Conservation (phyloP, 92 coral and sea anemone species). For the Heliopora coerulea region DNA sequence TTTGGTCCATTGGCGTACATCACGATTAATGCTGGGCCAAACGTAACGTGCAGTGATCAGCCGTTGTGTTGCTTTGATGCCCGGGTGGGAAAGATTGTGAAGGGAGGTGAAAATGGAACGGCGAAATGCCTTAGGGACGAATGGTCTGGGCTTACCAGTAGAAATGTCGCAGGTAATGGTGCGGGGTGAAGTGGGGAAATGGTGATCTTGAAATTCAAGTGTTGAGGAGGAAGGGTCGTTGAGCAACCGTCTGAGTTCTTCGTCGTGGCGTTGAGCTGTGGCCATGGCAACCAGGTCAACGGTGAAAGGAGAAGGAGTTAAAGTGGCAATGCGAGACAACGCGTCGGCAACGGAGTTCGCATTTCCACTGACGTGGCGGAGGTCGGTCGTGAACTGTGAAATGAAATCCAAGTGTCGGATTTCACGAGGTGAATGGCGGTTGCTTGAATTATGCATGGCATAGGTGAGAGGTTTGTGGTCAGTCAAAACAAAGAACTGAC, state of each 20-base stretch:
- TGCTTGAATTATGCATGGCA: not conserved
- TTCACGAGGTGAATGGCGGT: slow-evolving; percentile 17
- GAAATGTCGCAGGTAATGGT: slow-evolving; percentile 3
- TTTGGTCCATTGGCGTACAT: slow-evolving; percentile 13
- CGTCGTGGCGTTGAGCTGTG: not conserved
- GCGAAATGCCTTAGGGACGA: slow-evolving; percentile 12
- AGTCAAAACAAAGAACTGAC: slow-evolving; percentile 5
- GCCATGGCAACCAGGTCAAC: slow-evolving; percentile 4
- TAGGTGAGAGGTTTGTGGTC: slow-evolving; percentile 4
- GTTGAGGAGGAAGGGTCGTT: slow-evolving; percentile 8
- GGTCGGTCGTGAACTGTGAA: slow-evolving; percentile 25
- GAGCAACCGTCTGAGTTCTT: not conserved
- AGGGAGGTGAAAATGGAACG: slow-evolving; percentile 14
- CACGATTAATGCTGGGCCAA: slow-evolving; percentile 19
- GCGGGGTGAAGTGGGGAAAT: not conserved
- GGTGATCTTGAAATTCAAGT: not conserved
- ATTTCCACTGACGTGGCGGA: not conserved
- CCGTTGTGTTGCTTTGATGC: slow-evolving; percentile 5
- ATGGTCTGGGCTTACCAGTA: slow-evolving; percentile 28
- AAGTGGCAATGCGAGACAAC: slow-evolving; percentile 16
- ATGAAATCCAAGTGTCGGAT: slow-evolving; percentile 15
- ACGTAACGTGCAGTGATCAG: slow-evolving; percentile 2
- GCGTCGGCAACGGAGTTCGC: slow-evolving; percentile 21
- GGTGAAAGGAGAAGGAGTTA: not conserved
- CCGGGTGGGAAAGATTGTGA: slow-evolving; percentile 27